Percentiles rank a stretch among this genome's conserved stretches.
These are phyloP conservation scores for Heliopora coerulea DNA, from an alignment of 92 coral and sea anemone species.

Conservation along the genomic window DNA sequence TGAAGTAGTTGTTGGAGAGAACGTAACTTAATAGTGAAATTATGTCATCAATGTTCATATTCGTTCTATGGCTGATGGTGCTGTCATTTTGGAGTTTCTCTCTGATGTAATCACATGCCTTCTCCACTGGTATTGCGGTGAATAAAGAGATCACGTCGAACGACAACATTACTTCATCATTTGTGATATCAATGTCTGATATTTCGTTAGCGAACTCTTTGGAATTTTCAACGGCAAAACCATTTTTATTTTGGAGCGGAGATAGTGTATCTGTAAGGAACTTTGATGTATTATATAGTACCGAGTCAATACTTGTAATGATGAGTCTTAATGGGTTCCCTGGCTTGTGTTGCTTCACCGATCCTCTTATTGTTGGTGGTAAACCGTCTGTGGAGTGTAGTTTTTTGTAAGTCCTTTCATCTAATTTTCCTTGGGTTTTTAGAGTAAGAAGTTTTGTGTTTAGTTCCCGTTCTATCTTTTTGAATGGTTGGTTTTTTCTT, in stretches of 20 bases:
- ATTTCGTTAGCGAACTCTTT: conserved; percentile 39
- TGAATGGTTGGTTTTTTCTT: neutral
- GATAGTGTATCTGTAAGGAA: conserved; percentile 41
- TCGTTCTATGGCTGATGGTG: conserved; percentile 6
- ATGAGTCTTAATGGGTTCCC: conserved; percentile 34
- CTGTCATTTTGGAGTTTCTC: conserved; percentile 24
- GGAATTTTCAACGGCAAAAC: conserved; percentile 38
- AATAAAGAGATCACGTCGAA: conserved; percentile 49
- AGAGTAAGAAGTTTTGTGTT: neutral
- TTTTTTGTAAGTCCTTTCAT: conserved; percentile 4
- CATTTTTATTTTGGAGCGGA: conserved; percentile 23
- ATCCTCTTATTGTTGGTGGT: conserved; percentile 6
- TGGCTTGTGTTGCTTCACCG: conserved; percentile 26
- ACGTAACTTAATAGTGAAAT: neutral
- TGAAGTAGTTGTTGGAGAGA: conserved; percentile 1
- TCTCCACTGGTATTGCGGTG: conserved; percentile 42
- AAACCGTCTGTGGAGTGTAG: conserved; percentile 31
- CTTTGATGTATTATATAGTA: conserved; percentile 19
- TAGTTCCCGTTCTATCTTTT: conserved; percentile 22
- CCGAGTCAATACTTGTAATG: conserved; percentile 33
- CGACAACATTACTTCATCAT: conserved; percentile 51
- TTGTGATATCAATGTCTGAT: conserved; percentile 1
- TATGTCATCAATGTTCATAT: conserved; percentile 28
- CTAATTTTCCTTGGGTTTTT: neutral
- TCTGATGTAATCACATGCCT: conserved; percentile 16